A percentile compares a stretch with the other conserved stretches of the same genome.
phyloP scores from a whole-genome alignment of 2,113 vertebrate species.

The Semnornis frantzii region DNA sequence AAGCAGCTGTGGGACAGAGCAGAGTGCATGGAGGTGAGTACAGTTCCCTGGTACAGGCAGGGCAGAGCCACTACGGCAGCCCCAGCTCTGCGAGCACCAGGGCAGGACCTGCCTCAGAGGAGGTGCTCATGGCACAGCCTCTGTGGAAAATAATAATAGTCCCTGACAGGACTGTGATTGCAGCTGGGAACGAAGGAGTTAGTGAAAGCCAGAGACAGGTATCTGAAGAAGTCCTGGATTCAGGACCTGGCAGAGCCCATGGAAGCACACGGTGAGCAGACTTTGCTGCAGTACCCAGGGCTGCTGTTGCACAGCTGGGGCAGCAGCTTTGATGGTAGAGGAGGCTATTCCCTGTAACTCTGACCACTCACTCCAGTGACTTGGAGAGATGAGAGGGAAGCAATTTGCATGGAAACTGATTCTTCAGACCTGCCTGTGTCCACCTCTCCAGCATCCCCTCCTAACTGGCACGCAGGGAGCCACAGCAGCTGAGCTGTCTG shows the following conservation, averaged over 20 bases:
- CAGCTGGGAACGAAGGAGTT: not conserved
- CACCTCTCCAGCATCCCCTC: not conserved
- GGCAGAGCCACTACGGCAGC: not conserved
- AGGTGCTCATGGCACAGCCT: not conserved
- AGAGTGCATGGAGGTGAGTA: not conserved
- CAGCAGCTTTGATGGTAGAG: not conserved
- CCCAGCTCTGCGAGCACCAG: not conserved
- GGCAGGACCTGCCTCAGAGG: not conserved
- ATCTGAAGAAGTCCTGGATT: not conserved
- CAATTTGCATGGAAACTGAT: not conserved
- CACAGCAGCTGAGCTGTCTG: not conserved
- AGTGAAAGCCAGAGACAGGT: no score
- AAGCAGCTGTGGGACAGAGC: rapidly evolving
- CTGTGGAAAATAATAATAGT: not conserved
- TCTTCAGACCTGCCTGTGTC: not conserved
- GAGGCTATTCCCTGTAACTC: not conserved
- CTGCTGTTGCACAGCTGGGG: not conserved
- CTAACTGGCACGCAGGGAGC: not conserved
- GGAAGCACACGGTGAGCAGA: not conserved
- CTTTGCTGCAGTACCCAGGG: rapidly evolving
- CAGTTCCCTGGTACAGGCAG: not conserved
- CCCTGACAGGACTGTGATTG: not conserved
- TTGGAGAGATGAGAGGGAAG: not conserved
- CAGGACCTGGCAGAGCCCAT: not conserved
- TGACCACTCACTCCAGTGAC: not conserved